phyloP scores from a whole-genome alignment of 64 coral and sea anemone genomes.

The Stichodactyla mertensii region DNA sequence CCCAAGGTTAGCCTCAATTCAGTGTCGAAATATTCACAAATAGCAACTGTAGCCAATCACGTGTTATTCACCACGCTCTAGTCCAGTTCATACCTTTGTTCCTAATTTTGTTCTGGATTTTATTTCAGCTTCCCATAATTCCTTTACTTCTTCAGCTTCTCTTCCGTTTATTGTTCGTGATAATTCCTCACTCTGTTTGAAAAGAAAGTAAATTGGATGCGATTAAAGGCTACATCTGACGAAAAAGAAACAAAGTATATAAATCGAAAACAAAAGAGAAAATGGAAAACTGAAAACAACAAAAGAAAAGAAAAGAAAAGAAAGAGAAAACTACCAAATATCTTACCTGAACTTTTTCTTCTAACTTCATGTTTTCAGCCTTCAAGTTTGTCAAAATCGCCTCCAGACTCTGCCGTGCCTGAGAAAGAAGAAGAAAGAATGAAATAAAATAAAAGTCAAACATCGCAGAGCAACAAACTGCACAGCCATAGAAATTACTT shows the following conservation, averaged over 20 bases:
- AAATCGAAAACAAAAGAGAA: too few relatives aligned
- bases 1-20: too few relatives aligned
- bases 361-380: conserved; percentile 73
- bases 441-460: background rate
- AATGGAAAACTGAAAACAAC: too few relatives aligned
- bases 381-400: conserved; percentile 82
- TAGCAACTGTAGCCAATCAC: too few relatives aligned
- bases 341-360: conserved; percentile 82
- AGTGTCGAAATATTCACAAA: too few relatives aligned
- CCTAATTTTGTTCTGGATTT: conserved; percentile 82
- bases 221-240: too few relatives aligned
- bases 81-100: conserved; percentile 46
- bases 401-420: conserved; percentile 82
- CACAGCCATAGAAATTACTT: too few relatives aligned
- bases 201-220: background rate
- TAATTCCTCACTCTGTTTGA: conserved; percentile 18
- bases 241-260: too few relatives aligned
- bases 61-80: too few relatives aligned
- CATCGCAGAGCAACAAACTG: too few relatives aligned
- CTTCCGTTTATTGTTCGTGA: conserved; percentile 61
- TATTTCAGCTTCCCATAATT: conserved; percentile 97
- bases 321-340: background rate
- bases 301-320: too few relatives aligned
- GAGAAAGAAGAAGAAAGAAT: background rate
- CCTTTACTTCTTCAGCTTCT: conserved; percentile 86